Evolutionary conservation across 2,888 invertebrate genomes (phyloP).

Genomic region (Caenorhabditis wallacei): DNA sequence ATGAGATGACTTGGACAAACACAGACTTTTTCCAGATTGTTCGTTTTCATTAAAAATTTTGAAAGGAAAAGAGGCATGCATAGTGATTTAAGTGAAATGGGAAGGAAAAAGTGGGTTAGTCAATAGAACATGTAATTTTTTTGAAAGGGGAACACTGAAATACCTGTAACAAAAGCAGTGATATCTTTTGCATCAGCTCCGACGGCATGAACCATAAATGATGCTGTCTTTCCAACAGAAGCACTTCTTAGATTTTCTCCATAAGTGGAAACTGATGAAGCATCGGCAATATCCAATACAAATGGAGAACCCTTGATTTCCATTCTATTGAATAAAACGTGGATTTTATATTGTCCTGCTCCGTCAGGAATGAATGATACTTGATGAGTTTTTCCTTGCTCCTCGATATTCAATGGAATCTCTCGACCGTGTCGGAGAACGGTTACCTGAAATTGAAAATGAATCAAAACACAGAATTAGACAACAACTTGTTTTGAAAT

Average conservation of each 20-base stretch:
- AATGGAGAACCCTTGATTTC: conserved; percentile 88
- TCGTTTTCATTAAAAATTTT: conserved; percentile 13
- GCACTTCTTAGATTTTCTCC: conserved; percentile 86
- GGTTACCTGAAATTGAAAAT: conserved; percentile 76
- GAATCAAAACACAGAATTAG: background rate
- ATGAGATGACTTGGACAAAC: conserved; percentile 23
- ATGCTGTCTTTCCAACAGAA: conserved; percentile 86
- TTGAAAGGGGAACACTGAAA: background rate
- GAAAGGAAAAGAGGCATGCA: conserved; percentile 16
- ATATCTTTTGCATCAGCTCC: conserved; percentile 83
- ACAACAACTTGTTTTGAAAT: conserved; percentile 10
- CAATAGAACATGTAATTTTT: conserved; percentile 18
- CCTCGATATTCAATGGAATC: conserved; percentile 86
- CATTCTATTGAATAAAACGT: conserved; percentile 95
- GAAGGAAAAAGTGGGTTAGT: conserved; percentile 9
- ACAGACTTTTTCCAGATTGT: conserved; percentile 1
- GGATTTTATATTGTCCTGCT: conserved; percentile 88
- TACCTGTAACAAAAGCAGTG: conserved; percentile 84
- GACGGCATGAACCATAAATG: conserved; percentile 86
- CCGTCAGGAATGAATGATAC: conserved; percentile 86
- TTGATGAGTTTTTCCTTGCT: conserved; percentile 66
- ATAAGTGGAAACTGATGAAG: conserved; percentile 85
- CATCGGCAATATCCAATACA: conserved; percentile 84
- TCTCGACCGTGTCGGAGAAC: conserved; percentile 81
- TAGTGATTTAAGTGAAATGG: conserved; percentile 10